A percentile compares a stretch with the other conserved stretches of the same genome.
Evolutionary conservation across 2,797 vertebrate species (phyloP).

Genomic region (Ambastaia sidthimunki): DNA sequence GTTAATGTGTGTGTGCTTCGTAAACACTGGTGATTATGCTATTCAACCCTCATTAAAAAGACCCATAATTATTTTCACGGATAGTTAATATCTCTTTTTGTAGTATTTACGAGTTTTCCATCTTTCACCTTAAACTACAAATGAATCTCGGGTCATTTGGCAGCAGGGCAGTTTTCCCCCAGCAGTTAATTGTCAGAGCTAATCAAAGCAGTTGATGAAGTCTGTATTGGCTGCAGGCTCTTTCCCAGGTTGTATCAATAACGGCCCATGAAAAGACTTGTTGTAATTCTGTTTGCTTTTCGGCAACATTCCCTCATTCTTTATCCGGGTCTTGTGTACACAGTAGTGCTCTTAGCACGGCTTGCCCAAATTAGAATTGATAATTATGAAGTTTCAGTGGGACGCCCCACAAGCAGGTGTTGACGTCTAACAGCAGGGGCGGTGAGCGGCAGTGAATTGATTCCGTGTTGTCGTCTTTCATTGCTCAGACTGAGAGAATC

Average conservation of each 20-base stretch:
- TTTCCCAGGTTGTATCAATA: background rate
- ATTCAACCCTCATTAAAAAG: constrained; percentile 71
- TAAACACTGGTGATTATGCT: constrained; percentile 77
- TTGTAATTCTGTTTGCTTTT: constrained; percentile 55
- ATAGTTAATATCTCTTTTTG: constrained; percentile 71
- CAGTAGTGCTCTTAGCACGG: constrained; percentile 2
- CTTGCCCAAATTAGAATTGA: constrained; percentile 63
- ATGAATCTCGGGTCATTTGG: constrained; percentile 47
- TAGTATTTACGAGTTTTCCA: constrained; percentile 52
- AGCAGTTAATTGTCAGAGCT: constrained; percentile 61
- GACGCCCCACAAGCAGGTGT: constrained; percentile 68
- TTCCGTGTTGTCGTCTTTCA: constrained; percentile 64
- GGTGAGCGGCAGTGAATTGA: constrained; percentile 69
- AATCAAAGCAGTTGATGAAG: constrained; percentile 53
- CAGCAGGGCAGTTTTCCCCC: constrained; percentile 28
- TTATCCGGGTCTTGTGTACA: constrained; percentile 56
- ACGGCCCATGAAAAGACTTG: constrained; percentile 10
- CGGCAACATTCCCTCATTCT: constrained; percentile 51
- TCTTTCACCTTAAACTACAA: constrained; percentile 37
- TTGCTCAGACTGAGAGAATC: constrained; percentile 62
- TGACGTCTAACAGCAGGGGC: constrained; percentile 68
- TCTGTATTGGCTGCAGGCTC: background rate
- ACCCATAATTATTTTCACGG: constrained; percentile 76
- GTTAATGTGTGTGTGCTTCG: constrained; percentile 63
- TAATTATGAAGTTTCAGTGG: constrained; percentile 73